Evolutionary conservation across 2,888 invertebrate species (phyloP).

Genomic region (Choristoneura rosaceana): DNA sequence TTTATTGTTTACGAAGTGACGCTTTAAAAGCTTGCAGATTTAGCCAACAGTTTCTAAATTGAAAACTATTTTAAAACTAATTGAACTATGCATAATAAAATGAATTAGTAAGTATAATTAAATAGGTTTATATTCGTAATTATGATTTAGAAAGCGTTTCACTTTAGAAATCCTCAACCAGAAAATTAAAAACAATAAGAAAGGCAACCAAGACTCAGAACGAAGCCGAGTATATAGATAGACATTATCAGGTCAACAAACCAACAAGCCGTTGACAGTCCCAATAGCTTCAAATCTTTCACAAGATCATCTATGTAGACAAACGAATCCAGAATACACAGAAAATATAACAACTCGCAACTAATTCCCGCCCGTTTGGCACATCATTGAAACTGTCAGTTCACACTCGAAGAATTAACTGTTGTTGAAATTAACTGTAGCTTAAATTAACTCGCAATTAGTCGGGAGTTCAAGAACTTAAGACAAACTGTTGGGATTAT

Average conservation of each 20-base stretch:
- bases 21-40: too few relatives aligned
- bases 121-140: too few relatives aligned
- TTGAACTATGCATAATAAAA: too few relatives aligned
- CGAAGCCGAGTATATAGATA: too few relatives aligned
- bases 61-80: too few relatives aligned
- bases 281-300: conserved; percentile 8
- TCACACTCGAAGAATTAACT: conserved; percentile 8
- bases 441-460: conserved; percentile 1
- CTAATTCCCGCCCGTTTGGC: conserved; percentile 1
- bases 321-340: not conserved
- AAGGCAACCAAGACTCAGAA: too few relatives aligned
- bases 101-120: too few relatives aligned
- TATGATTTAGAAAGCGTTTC: too few relatives aligned
- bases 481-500: conserved; percentile 9
- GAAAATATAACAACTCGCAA: not conserved
- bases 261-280: not conserved
- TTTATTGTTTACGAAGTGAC: too few relatives aligned
- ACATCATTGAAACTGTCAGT: conserved; percentile 22
- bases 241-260: not conserved
- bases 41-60: too few relatives aligned
- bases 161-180: too few relatives aligned
- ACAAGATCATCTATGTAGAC: conserved; percentile 9
- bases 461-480: conserved; percentile 8
- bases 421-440: conserved; percentile 9
- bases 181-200: too few relatives aligned